A percentile compares a stretch with the other conserved stretches of the same genome.
phyloP scores from a whole-genome alignment of 2,797 vertebrate species.

The Enteromius thamalakanensis region DNA sequence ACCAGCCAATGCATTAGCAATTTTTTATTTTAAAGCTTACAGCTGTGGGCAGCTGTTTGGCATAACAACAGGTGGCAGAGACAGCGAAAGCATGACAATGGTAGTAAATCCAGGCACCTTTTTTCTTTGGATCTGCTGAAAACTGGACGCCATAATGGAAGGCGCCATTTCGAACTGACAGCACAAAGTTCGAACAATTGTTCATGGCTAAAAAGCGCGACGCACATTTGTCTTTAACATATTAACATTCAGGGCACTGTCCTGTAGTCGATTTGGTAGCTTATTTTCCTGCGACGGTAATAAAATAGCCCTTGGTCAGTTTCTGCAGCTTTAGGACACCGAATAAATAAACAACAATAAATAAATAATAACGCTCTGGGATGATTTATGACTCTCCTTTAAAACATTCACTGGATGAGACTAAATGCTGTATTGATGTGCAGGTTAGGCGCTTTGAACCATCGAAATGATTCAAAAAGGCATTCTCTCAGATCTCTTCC shows the following conservation, averaged over 20 bases:
- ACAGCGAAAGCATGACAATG: slow-evolving; percentile 7
- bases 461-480: slow-evolving; percentile 40
- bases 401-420: slow-evolving; percentile 46
- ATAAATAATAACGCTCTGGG: slow-evolving; percentile 59
- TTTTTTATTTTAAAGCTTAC: slow-evolving; percentile 26
- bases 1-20: background rate
- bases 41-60: slow-evolving; percentile 29
- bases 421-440: slow-evolving; percentile 57
- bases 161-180: background rate
- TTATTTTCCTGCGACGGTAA: slow-evolving; percentile 31
- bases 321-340: slow-evolving; percentile 34
- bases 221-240: slow-evolving; percentile 21
- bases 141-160: background rate
- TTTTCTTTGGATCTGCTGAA: background rate
- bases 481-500: slow-evolving; percentile 44
- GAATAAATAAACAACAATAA: slow-evolving; percentile 55
- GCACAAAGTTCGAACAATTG: background rate
- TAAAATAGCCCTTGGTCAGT: slow-evolving; percentile 47
- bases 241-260: slow-evolving; percentile 18
- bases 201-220: slow-evolving; percentile 3
- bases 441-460: slow-evolving; percentile 49
- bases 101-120: slow-evolving; percentile 26
- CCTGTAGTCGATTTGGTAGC: slow-evolving; percentile 39
- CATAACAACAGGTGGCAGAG: slow-evolving; percentile 8
- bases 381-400: slow-evolving; percentile 55